Conservation (phyloP, 2,113 vertebrate species). For the Macquaria australasica region DNA sequence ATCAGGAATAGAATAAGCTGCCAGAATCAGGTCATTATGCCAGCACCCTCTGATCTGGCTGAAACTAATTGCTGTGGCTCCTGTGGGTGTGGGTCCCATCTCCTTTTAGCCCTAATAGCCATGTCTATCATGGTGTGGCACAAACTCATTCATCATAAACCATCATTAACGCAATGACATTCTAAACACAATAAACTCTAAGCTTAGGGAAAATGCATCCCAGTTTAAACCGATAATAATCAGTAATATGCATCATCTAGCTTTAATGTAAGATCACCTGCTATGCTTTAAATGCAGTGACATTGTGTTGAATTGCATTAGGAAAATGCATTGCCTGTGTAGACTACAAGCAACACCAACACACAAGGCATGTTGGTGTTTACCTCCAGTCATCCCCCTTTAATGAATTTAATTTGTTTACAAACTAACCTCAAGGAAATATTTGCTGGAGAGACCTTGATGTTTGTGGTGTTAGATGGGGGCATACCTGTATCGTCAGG, state of each 20-base stretch:
- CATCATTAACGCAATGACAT: conserved; percentile 68
- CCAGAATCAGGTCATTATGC: conserved; percentile 76
- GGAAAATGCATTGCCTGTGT: conserved; percentile 30
- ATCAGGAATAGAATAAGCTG: conserved; percentile 69
- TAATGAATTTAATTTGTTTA: conserved; percentile 82
- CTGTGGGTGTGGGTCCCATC: conserved; percentile 64
- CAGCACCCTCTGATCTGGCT: conserved; percentile 75
- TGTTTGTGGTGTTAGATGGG: conserved; percentile 75
- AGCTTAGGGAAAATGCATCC: conserved; percentile 47
- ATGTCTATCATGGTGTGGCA: conserved; percentile 54
- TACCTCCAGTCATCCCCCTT: conserved; percentile 60
- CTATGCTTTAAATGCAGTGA: conserved; percentile 17
- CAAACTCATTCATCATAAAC: conserved; percentile 73
- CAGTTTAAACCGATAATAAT: conserved; percentile 56
- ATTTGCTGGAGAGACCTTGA: conserved; percentile 77
- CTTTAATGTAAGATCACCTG: conserved; percentile 47
- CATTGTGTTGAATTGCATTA: conserved; percentile 31
- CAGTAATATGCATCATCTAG: conserved; percentile 42
- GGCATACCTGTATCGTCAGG: conserved; percentile 81
- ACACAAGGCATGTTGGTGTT: conserved; percentile 56
- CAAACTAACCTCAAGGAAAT: conserved; percentile 81
- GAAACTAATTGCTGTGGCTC: conserved; percentile 73
- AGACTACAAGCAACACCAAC: conserved; percentile 33
- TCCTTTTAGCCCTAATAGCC: conserved; percentile 64
- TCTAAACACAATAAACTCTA: conserved; percentile 58